Evolutionary conservation across 1,140 invertebrate genomes (phyloP), one percentile per base, ranked within the genome.

Genomic region (Brachionus plicatilis): DNA sequence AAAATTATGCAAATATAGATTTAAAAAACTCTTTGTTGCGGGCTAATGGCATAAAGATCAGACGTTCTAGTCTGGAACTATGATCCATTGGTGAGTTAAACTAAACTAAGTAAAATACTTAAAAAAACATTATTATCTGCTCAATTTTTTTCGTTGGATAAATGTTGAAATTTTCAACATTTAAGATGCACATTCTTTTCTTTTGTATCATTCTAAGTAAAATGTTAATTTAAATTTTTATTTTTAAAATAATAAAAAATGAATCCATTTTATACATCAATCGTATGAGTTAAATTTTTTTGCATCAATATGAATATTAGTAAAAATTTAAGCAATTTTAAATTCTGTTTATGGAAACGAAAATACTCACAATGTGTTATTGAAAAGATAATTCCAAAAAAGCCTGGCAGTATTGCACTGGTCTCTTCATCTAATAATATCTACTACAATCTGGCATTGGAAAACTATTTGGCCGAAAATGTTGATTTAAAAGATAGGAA

Each of bases 401-500:
- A 76, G 8, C 6, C 29, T 7, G 76, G 72, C 9, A 83, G 37
- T 24, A n/a, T 68, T 8, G 17, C 60, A 37, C 14, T 84, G 41
- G 29, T 84, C 6, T 84, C 70, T 43, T n/a, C 20, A 41, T 84
- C 83, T 14, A 84, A 60, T 14, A 50, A 84, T 24, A 66, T 84
- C 27, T 56, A 75, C 27, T 9, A 66, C 4, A 84, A 84, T 84
- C 56, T 84, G 33, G 83, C 83, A 2, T 37, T 84, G 1, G 83
- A 84, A 78, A 68, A 56, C 33, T 84, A 84, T 56, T 43, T 70
- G 43, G 53, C 82, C 3, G 91, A 90, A 2, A 92, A 93, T 80
- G 92, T 95, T 50, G 37, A 83, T 0, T 53, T 79, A 7, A 41
- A 86, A 43, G 50, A 83, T 45, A 37, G 85, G 86, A 94, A 95